Evolutionary conservation across 2,113 vertebrate genomes (phyloP).

Genomic region (Leucopternis melanops): DNA sequence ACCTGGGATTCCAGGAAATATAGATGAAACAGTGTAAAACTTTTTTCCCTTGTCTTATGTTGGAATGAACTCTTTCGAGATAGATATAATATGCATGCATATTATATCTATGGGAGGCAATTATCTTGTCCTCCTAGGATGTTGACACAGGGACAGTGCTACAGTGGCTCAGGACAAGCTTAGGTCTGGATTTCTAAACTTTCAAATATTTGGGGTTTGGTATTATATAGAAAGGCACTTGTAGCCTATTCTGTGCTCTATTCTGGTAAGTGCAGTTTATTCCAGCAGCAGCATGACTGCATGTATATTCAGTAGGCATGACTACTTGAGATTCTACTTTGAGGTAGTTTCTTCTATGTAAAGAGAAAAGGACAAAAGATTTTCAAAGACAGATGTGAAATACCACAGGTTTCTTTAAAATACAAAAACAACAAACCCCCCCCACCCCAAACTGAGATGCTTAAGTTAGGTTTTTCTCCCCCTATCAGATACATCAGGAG

Average conservation of each 20-base stretch:
- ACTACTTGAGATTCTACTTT: not conserved
- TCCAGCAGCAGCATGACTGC: not conserved
- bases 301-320: rapidly evolving
- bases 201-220: not conserved
- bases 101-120: not conserved
- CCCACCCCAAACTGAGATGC: not conserved
- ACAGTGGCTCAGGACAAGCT: not conserved
- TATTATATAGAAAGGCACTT: not conserved
- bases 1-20: not conserved
- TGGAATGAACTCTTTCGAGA: not conserved
- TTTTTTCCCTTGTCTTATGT: not conserved
- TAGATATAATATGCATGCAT: not conserved
- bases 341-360: not conserved
- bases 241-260: not conserved
- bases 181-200: not conserved
- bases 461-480: not conserved
- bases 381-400: not conserved
- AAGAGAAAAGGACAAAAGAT: not conserved
- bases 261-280: not conserved
- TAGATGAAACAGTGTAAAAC: not conserved
- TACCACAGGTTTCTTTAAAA: not conserved
- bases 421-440: not conserved
- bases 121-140: not conserved
- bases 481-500: not conserved
- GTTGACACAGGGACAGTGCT: not conserved